Evolutionary conservation across 2,113 vertebrate genomes (phyloP).

Genomic region (Gavia stellata): DNA sequence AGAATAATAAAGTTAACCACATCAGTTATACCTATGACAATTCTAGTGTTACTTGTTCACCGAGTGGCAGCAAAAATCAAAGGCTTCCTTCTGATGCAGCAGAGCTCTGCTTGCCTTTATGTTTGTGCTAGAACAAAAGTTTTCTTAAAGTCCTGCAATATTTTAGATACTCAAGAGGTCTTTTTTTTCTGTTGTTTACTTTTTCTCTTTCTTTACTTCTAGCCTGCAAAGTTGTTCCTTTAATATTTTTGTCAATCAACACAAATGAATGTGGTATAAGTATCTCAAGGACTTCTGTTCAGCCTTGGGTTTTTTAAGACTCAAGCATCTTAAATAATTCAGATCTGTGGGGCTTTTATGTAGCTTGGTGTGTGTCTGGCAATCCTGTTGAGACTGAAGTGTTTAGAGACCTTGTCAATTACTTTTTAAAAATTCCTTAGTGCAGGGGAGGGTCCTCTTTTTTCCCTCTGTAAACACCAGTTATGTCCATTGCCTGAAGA

Average conservation of each 20-base stretch:
- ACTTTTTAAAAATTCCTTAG: not conserved
- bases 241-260: not conserved
- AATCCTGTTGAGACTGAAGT: not conserved
- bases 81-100: not conserved
- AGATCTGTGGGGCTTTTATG: not conserved
- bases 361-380: not conserved
- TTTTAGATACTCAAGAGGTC: not conserved
- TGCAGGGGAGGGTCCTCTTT: not conserved
- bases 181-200: not conserved
- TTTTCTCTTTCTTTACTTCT: not conserved
- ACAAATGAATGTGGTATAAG: not conserved
- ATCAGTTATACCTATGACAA: not conserved
- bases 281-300: not conserved
- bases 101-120: not conserved
- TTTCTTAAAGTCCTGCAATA: not conserved
- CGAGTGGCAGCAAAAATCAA: not conserved
- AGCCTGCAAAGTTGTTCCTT: not conserved
- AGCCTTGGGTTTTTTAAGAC: not conserved
- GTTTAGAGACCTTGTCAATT: not conserved
- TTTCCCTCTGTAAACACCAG: not conserved
- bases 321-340: constrained; percentile 9
- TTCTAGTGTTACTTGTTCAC: not conserved
- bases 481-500: not conserved
- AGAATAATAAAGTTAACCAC: not conserved
- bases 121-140: not conserved